Percentiles rank a stretch among this genome's conserved stretches.
Conservation (phyloP, 2,113 vertebrate genomes). For the Cyprichromis sp. region DNA sequence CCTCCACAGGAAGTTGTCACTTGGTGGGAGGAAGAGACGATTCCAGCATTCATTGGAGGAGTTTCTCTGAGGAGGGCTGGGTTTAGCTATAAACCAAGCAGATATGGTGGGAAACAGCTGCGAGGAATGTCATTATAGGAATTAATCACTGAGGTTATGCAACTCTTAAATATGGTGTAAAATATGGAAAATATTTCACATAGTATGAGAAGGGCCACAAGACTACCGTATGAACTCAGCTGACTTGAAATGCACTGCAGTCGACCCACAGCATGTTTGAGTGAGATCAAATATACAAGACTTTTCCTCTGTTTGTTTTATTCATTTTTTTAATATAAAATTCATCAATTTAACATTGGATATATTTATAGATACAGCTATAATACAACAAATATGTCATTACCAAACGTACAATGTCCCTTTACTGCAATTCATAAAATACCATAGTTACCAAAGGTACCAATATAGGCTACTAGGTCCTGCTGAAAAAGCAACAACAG, state of each 20-base stretch:
- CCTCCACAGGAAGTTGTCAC: constrained; percentile 69
- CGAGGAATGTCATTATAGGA: not conserved
- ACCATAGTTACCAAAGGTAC: constrained; percentile 71
- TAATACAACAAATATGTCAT: constrained; percentile 70
- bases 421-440: constrained; percentile 68
- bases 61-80: constrained; percentile 23
- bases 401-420: constrained; percentile 68
- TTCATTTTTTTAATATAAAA: constrained; percentile 62
- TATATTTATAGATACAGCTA: constrained; percentile 71
- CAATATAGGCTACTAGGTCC: constrained; percentile 60
- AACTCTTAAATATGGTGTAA: not conserved
- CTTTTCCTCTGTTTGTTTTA: constrained; percentile 55
- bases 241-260: not conserved
- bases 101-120: not conserved
- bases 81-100: not conserved
- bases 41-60: constrained; percentile 37
- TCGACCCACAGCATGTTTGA: not conserved
- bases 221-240: not conserved
- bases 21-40: constrained; percentile 66
- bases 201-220: not conserved
- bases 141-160: not conserved
- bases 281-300: constrained; percentile 22
- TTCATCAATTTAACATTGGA: constrained; percentile 63
- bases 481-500: constrained; percentile 61
- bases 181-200: not conserved